Base-by-base conservation (phyloP, 1,140 invertebrate genomes). In the Cydia pomonella region DNA sequence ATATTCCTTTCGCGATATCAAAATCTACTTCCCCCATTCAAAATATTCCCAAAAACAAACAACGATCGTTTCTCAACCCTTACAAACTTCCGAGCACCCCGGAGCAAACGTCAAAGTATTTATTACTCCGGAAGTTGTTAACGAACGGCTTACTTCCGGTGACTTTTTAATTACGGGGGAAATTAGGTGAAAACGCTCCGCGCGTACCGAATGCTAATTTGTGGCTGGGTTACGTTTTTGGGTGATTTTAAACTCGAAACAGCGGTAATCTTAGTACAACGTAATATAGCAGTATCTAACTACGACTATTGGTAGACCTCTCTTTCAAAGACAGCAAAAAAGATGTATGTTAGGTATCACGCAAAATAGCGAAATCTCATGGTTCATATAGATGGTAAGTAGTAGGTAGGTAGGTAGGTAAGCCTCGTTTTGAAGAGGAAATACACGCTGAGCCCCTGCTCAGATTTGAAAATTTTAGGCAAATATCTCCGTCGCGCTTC, bases 111-210 rank as follows among this genome's bases (percentile, higher is more conserved):
- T 59, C 53, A 59, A 59, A 59, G 53, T 59, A 59, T 59, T 59
- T 59, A 59, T 59, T 59, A 59, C 53, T 9, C 53, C 53, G 53
- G 21, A 50, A 59, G 21, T 59, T 59, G 53, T 59, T 59, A 59
- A 59, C 53, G 53, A 59, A 23, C 18, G 21, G 53, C 53, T 59
- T 59, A 59, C 53, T 59, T 59, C 21, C 21, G 21, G 18, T 59
- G 53, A 59, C 53, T 59, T 59, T 59, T 59, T 59, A 59, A 59
- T 59, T 59, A 59, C 53, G 6, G n/a, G 53, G 53, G 53, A 59
- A 59, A 59, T 59, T 59, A 59, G 9, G 53, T 59, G 53, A 59
- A 59, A 59, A 59, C 23, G 53, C n/a, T 50, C 47, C 47, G n/a
- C 21, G 50, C 50, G 53, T 2, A 21, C 18, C 53, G 53, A 59